A percentile compares a stretch with the other conserved stretches of the same genome.
phyloP scores from a whole-genome alignment of 2,113 vertebrate genomes.

The Notiomystis cincta region DNA sequence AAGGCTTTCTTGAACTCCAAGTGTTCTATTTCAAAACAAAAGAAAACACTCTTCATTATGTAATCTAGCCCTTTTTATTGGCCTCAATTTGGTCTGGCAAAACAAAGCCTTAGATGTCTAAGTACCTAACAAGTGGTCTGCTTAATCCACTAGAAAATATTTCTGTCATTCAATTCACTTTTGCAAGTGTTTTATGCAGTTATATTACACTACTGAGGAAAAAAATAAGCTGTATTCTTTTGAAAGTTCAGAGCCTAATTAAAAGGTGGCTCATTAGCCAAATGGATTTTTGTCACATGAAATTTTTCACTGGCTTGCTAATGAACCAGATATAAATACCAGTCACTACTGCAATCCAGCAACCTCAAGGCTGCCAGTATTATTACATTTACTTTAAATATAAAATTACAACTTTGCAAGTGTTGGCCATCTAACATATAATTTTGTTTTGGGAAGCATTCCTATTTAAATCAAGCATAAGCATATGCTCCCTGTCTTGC shows the following conservation, averaged over 20 bases:
- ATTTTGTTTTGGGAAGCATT: conserved; percentile 18
- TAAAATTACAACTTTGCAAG: not conserved
- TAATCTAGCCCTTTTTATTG: not conserved
- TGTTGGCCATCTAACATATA: not conserved
- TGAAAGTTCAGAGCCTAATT: conserved; percentile 31
- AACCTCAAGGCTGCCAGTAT: not conserved
- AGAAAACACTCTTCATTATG: not conserved
- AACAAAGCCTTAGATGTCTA: not conserved
- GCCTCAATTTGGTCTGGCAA: not conserved
- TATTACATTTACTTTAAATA: not conserved
- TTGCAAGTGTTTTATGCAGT: not conserved
- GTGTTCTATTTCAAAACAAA: not conserved
- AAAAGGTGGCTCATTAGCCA: conserved; percentile 5
- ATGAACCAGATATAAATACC: conserved; percentile 25
- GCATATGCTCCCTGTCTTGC: not conserved
- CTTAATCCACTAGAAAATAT: conserved; percentile 16
- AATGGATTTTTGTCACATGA: conserved; percentile 22
- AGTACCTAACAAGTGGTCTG: not conserved
- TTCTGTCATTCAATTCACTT: conserved; percentile 11
- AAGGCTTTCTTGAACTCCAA: not conserved
- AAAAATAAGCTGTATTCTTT: not conserved
- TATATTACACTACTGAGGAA: not conserved
- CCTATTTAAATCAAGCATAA: not conserved
- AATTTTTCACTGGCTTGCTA: conserved; percentile 13
- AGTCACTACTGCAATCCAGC: not conserved